These are phyloP conservation scores for Nemapogon koenigi DNA, from an alignment of 2,888 invertebrate species.

Conservation along the genomic window DNA sequence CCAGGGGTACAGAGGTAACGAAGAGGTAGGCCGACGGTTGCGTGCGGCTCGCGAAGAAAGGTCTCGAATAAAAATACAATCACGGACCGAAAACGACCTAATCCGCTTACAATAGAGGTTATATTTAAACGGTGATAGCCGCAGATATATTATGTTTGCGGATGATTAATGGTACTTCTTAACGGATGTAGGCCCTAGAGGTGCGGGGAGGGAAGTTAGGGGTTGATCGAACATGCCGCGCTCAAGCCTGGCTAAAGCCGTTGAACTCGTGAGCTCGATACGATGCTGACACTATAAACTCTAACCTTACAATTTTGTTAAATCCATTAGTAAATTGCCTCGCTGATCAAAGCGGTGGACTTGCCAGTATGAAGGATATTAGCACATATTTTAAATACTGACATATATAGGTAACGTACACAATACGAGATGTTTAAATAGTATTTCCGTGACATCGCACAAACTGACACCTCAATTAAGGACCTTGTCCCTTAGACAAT, in stretches of 20 bases:
- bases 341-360: no score
- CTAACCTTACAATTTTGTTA: no score
- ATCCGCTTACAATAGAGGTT: slow-evolving; percentile 26
- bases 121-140: slow-evolving; percentile 25
- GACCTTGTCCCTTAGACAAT: slow-evolving; percentile 31
- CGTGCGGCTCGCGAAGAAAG: slow-evolving; percentile 15
- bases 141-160: slow-evolving; percentile 30
- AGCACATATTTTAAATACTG: no score
- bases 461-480: no score
- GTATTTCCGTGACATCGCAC: no score
- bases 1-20: slow-evolving; percentile 51
- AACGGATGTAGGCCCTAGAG: slow-evolving; percentile 27
- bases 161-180: slow-evolving; percentile 51
- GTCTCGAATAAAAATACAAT: slow-evolving; percentile 25
- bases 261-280: slow-evolving; percentile 5
- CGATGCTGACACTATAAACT: no score
- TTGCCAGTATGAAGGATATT: no score
- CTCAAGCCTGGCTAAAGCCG: slow-evolving; percentile 47
- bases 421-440: no score
- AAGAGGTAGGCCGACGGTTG: slow-evolving; percentile 35
- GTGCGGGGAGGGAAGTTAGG: slow-evolving; percentile 21
- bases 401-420: no score
- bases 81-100: slow-evolving; percentile 31
- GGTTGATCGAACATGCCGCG: slow-evolving; percentile 41
- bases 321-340: no score